A percentile compares a stretch with the other conserved stretches of the same genome.
phyloP scores from a whole-genome alignment of 35 echinoderm and acorn worm genomes.

The Stichopus chloronotus region DNA sequence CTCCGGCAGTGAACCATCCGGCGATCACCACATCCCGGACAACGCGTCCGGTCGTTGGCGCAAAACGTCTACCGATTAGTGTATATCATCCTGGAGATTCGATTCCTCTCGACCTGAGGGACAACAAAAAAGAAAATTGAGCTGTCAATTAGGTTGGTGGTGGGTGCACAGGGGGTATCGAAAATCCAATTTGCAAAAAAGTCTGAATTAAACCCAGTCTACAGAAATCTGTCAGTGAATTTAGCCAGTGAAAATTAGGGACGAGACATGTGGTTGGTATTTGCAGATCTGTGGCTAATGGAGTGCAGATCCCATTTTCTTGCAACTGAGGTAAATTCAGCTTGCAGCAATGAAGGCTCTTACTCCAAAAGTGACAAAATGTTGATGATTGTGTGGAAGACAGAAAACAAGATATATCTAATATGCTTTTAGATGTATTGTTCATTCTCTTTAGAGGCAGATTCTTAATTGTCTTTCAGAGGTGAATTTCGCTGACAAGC shows the following conservation, averaged over 20 bases:
- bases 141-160: conserved; percentile 3
- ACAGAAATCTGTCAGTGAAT: not conserved
- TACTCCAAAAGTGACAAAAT: too few relatives aligned
- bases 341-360: too few relatives aligned
- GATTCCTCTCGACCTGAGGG: not conserved
- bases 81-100: not conserved
- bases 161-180: not conserved
- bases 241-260: not conserved
- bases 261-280: not conserved
- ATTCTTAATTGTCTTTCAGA: too few relatives aligned
- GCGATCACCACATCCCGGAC: too few relatives aligned
- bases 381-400: too few relatives aligned
- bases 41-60: too few relatives aligned
- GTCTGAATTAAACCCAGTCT: not conserved
- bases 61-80: not conserved
- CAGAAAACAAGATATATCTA: too few relatives aligned
- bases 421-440: too few relatives aligned
- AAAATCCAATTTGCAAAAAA: not conserved
- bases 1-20: too few relatives aligned
- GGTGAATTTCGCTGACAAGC: too few relatives aligned
- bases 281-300: not conserved
- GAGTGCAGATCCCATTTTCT: not conserved
- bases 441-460: too few relatives aligned
- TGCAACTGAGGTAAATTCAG: not conserved
- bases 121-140: not conserved